Percentiles rank a stretch among this genome's conserved stretches.
phyloP scores from a whole-genome alignment of 2,113 vertebrate genomes.

The Tinamus guttatus region DNA sequence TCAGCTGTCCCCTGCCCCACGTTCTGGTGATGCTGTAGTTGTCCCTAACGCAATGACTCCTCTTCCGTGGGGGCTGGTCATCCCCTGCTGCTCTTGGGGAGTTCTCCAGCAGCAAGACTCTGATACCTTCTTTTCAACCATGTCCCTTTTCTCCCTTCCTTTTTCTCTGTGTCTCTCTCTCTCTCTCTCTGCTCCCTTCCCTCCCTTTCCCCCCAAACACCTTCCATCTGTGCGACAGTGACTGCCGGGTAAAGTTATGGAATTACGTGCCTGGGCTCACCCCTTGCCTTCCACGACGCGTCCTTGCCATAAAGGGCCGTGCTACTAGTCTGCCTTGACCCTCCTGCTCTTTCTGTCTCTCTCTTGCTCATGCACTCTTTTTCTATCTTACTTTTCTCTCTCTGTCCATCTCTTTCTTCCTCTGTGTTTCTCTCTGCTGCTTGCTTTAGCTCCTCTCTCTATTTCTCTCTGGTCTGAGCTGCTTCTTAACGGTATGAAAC shows the following conservation, averaged over 20 bases:
- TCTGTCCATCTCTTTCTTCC: constrained; percentile 37
- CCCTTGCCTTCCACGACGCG: constrained; percentile 96
- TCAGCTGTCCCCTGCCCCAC: neutral
- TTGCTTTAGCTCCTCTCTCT: constrained; percentile 47
- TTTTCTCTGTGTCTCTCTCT: constrained; percentile 59
- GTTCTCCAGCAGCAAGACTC: constrained; percentile 60
- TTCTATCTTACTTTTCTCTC: constrained; percentile 28
- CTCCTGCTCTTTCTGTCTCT: constrained; percentile 68
- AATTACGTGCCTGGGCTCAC: constrained; percentile 97
- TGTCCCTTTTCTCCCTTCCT: constrained; percentile 65
- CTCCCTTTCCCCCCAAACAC: neutral
- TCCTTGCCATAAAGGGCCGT: constrained; percentile 98
- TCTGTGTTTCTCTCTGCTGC: constrained; percentile 67
- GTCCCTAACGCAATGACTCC: neutral
- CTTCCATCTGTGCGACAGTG: constrained; percentile 81
- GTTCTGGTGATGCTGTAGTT: neutral
- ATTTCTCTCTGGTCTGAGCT: constrained; percentile 76
- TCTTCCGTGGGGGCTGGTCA: neutral
- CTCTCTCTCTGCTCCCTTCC: neutral
- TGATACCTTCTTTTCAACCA: constrained; percentile 64
- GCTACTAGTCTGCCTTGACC: constrained; percentile 97
- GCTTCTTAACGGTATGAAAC: constrained; percentile 83
- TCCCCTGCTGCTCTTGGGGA: constrained; percentile 39
- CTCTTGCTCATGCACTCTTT: constrained; percentile 56
- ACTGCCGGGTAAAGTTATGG: constrained; percentile 99